Conservation (phyloP, 1,140 invertebrate genomes). For the Drosophila truncata region DNA sequence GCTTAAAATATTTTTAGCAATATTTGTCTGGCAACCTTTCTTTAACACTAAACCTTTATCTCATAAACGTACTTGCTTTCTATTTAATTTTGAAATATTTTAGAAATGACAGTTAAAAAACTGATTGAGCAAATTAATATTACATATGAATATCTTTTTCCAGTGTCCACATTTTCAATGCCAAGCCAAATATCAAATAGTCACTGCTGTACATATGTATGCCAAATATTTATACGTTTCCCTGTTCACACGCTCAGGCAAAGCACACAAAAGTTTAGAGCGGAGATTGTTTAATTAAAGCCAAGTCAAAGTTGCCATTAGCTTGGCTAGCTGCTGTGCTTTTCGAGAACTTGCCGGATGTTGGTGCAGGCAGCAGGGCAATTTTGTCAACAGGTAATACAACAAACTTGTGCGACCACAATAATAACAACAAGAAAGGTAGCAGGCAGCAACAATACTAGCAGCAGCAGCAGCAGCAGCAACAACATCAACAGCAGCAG, state of each 20-base stretch:
- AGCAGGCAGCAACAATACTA: conserved; percentile 27
- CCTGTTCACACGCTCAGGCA: conserved; percentile 42
- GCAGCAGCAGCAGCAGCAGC: conserved; percentile 21
- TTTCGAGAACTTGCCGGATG: conserved; percentile 69
- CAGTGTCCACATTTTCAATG: conserved; percentile 22
- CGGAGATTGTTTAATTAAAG: conserved; percentile 60
- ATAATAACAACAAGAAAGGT: conserved; percentile 40
- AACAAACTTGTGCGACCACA: conserved; percentile 69
- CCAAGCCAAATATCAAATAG: conserved; percentile 19
- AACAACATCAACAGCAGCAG: conserved; percentile 16
- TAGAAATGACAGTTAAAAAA: no score
- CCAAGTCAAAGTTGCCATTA: conserved; percentile 67
- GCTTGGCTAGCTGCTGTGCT: conserved; percentile 31
- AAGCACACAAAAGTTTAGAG: conserved; percentile 34
- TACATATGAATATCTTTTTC: neutral
- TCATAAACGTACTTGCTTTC: no score
- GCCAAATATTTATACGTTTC: conserved; percentile 48
- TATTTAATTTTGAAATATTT: no score
- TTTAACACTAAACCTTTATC: no score
- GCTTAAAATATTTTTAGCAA: no score
- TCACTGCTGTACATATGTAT: conserved; percentile 21
- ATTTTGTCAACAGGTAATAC: conserved; percentile 74
- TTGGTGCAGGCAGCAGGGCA: conserved; percentile 49
- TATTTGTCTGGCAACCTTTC: no score
- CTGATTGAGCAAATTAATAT: no score